Evolutionary conservation across 2,113 vertebrate genomes (phyloP).

Genomic region (Menura novaehollandiae): DNA sequence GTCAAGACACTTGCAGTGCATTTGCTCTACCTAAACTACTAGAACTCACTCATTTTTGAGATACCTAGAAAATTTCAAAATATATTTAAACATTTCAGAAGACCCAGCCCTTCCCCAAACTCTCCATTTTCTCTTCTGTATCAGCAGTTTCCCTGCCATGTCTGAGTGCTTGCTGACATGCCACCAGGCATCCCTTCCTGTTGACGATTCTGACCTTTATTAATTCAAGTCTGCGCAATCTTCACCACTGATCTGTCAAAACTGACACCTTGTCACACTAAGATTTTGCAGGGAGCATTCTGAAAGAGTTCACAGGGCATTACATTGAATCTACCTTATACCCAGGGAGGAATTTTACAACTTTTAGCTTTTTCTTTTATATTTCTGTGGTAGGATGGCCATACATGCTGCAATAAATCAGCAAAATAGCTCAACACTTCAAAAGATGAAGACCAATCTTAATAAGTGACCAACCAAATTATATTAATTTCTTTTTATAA

Average conservation of each 20-base stretch:
- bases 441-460: slow-evolving; percentile 12
- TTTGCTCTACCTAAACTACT: not conserved
- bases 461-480: not conserved
- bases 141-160: slow-evolving; percentile 7
- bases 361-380: not conserved
- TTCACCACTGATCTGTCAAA: slow-evolving; percentile 71
- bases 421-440: not conserved
- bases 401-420: not conserved
- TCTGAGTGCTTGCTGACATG: slow-evolving; percentile 41
- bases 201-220: slow-evolving; percentile 80
- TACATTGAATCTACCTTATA: slow-evolving; percentile 25
- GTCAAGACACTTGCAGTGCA: not conserved
- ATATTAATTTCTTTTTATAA: slow-evolving; percentile 22
- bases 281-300: slow-evolving; percentile 69
- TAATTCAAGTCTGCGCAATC: slow-evolving; percentile 73
- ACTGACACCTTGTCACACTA: slow-evolving; percentile 70
- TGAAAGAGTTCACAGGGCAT: slow-evolving; percentile 61
- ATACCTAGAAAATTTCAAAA: not conserved
- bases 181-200: slow-evolving; percentile 57
- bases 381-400: not conserved
- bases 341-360: not conserved
- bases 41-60: not conserved
- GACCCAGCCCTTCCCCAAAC: not conserved
- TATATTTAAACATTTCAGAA: not conserved
- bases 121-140: not conserved